Evolutionary conservation across 2,888 invertebrate genomes (phyloP).

Genomic region (Tupiocoris notatus): DNA sequence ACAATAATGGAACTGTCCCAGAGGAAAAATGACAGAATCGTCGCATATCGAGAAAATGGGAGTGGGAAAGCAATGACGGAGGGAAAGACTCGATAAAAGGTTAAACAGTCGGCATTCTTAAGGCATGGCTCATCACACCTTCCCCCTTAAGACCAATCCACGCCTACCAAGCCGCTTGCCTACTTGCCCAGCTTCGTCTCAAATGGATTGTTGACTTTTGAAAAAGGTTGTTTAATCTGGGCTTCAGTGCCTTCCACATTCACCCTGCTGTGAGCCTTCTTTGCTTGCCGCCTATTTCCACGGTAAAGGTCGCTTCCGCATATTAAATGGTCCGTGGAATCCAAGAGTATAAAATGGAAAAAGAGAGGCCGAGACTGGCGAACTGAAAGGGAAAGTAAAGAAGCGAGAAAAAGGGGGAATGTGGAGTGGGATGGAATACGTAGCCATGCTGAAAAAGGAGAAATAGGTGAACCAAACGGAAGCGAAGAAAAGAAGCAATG

Average conservation of each 20-base stretch:
- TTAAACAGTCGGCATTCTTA: conserved; percentile 41
- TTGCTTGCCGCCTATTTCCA: neutral
- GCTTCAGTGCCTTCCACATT: neutral
- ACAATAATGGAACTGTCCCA: neutral
- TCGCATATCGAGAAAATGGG: neutral
- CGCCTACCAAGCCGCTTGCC: conserved; percentile 13
- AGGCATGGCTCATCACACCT: conserved; percentile 37
- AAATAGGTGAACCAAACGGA: neutral
- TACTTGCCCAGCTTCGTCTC: conserved; percentile 18
- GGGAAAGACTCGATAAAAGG: conserved; percentile 34
- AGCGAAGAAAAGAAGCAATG: neutral
- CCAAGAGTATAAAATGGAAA: conserved; percentile 21
- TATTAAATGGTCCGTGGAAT: conserved; percentile 41
- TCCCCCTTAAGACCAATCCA: neutral
- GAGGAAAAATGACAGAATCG: neutral
- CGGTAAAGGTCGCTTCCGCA: conserved; percentile 40
- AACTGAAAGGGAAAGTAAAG: conserved; percentile 3
- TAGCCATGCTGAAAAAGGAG: no score
- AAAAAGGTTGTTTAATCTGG: conserved; percentile 44
- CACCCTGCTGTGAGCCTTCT: neutral
- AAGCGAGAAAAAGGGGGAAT: neutral
- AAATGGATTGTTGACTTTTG: conserved; percentile 44
- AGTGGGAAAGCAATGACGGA: neutral
- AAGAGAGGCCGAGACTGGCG: neutral
- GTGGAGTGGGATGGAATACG: neutral